Evolutionary conservation across 2,797 vertebrate genomes (phyloP), one percentile per base, ranked within the genome.

Genomic region (Pseudochromis fuscus): DNA sequence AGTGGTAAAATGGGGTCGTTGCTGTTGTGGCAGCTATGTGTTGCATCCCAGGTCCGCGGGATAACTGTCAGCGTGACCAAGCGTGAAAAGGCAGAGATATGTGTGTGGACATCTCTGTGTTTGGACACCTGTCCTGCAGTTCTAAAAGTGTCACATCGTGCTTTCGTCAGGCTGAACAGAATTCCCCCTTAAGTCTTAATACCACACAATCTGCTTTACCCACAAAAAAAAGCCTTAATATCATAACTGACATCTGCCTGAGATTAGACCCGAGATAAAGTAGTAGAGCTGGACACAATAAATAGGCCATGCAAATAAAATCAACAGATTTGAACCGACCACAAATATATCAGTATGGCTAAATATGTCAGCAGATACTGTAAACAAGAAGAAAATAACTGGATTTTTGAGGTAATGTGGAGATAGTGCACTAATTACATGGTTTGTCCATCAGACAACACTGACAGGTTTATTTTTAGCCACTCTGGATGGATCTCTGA

Each of bases 241-340:
- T 65, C 73, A 88, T 61, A 79, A 75, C 64, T 35, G 80, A 84
- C 83, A 83, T 84, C 63, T 72, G 73, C 57, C 52, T 15, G 78
- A 79, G 72, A 87, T 86, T 82, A 83, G 38, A 75, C 38, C 13
- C 31, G 42, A 77, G 67, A 82, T 78, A 65, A 63, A 75, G 61
- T 24, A 19, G 48, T 4, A 16, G 48, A 73, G 69, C 65, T 24
- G 40, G 35, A 59, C 40, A 69, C 35, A 71, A 70, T 68, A 70
- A 61, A 68, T 24, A 2, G 24, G 11, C 31, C 1, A 18, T 52
- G 57, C 28, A 25, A 50, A 66, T 64, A 55, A 52, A 23, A 75
- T 42, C 40, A 60, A 16, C 19, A 0, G 7, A 61, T 28, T 60
- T 65, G 3, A 57, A 21, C 28, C 27, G 4, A 42, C 9, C 5